A percentile compares a stretch with the other conserved stretches of the same genome.
phyloP scores from a whole-genome alignment of 2,113 vertebrate genomes.

The Thymallus thymallus region DNA sequence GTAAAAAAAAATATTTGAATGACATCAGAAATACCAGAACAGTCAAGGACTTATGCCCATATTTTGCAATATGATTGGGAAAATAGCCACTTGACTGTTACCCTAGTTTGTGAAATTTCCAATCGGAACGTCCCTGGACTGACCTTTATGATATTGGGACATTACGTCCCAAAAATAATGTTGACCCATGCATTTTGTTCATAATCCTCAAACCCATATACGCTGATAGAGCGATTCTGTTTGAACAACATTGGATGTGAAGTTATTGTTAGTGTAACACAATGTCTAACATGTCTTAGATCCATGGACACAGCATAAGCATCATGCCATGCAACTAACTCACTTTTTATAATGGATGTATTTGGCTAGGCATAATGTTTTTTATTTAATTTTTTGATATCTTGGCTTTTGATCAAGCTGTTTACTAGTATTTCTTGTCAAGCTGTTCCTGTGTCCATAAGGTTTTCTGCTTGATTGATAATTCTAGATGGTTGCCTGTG shows the following conservation, averaged over 20 bases:
- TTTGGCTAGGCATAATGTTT: slow-evolving; percentile 41
- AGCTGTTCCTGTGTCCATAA: slow-evolving; percentile 42
- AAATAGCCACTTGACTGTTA: slow-evolving; percentile 19
- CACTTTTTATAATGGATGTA: slow-evolving; percentile 36
- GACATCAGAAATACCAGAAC: slow-evolving; percentile 2
- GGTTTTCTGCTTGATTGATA: slow-evolving; percentile 43
- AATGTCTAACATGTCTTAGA: slow-evolving; percentile 32
- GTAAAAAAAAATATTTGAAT: background rate
- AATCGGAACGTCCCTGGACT: slow-evolving; percentile 3
- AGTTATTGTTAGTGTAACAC: slow-evolving; percentile 50
- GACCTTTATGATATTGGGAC: slow-evolving; percentile 5
- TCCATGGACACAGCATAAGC: slow-evolving; percentile 35
- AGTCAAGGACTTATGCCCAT: background rate
- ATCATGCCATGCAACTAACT: slow-evolving; percentile 32
- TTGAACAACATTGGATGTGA: slow-evolving; percentile 27
- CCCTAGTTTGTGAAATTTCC: background rate
- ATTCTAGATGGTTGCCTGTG: slow-evolving; percentile 51
- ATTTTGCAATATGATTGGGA: background rate
- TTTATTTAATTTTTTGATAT: slow-evolving; percentile 33
- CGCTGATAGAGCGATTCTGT: slow-evolving; percentile 15
- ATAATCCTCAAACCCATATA: slow-evolving; percentile 8
- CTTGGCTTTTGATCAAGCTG: slow-evolving; percentile 33
- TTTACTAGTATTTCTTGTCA: slow-evolving; percentile 41
- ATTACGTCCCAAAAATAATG: background rate
- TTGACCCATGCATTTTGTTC: slow-evolving; percentile 16